Percentiles rank a stretch among this genome's conserved stretches.
phyloP scores from a whole-genome alignment of 2,888 invertebrate species.

The Agelastica alni region DNA sequence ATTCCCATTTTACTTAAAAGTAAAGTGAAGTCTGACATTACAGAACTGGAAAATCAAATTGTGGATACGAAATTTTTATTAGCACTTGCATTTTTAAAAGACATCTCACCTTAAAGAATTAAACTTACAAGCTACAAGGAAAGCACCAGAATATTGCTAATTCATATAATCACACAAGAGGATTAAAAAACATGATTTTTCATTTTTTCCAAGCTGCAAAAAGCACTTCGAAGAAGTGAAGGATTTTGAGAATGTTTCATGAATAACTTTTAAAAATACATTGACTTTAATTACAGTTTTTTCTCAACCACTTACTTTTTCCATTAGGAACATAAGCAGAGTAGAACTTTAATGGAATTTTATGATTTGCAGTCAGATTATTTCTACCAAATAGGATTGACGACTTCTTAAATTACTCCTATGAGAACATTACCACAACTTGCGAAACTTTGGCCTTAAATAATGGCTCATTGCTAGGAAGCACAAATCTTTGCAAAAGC shows the following conservation, averaged over 20 bases:
- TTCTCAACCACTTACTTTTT: not conserved
- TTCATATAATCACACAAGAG: too few relatives aligned
- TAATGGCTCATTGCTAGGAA: not conserved
- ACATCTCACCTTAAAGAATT: not conserved
- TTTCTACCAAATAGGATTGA: not conserved
- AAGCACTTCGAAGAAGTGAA: not conserved
- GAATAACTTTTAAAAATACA: not conserved
- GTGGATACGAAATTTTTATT: too few relatives aligned
- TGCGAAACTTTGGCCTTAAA: not conserved
- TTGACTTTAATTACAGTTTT: not conserved
- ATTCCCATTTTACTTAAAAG: too few relatives aligned
- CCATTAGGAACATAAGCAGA: not conserved
- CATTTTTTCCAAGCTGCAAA: too few relatives aligned
- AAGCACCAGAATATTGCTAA: too few relatives aligned
- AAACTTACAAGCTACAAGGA: too few relatives aligned
- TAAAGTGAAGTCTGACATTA: too few relatives aligned
- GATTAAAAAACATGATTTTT: too few relatives aligned
- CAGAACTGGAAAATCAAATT: too few relatives aligned
- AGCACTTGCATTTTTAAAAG: too few relatives aligned
- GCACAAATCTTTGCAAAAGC: not conserved
- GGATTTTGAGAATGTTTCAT: not conserved
- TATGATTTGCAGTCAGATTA: not conserved
- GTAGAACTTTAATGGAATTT: not conserved
- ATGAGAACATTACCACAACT: not conserved
- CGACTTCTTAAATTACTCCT: not conserved